Evolutionary conservation across 2,113 vertebrate species (phyloP).

Genomic region (Monarcha castaneiventris): DNA sequence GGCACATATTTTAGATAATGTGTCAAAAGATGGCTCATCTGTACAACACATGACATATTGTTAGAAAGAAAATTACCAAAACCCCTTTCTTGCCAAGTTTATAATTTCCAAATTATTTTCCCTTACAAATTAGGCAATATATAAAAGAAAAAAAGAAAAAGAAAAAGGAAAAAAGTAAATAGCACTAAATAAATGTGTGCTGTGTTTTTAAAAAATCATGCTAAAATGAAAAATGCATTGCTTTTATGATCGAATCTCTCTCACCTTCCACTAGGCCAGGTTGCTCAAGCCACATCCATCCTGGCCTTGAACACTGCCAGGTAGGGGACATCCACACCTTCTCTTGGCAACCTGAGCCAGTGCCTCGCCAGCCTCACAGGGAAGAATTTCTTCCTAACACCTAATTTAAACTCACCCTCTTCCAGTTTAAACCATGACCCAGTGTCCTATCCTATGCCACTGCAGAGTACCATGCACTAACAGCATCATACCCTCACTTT

Average conservation of each 20-base stretch:
- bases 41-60: not conserved
- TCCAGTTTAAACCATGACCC: not conserved
- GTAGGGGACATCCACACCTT: not conserved
- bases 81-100: not conserved
- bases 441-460: not conserved
- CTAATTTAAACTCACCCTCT: not conserved
- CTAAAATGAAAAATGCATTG: not conserved
- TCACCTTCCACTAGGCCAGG: not conserved
- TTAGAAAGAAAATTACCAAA: not conserved
- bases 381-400: not conserved
- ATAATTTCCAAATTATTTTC: not conserved
- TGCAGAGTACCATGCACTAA: not conserved
- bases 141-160: no score
- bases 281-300: not conserved
- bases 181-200: not conserved
- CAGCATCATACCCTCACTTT: not conserved
- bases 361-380: no score
- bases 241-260: not conserved
- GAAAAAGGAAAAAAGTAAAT: not conserved
- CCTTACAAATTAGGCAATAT: not conserved
- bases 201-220: not conserved
- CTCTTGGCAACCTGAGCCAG: not conserved
- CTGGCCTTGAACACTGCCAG: not conserved
- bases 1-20: not conserved
- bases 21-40: not conserved